phyloP scores from a whole-genome alignment of 2,113 vertebrate genomes.

The Bujurquina vittata region DNA sequence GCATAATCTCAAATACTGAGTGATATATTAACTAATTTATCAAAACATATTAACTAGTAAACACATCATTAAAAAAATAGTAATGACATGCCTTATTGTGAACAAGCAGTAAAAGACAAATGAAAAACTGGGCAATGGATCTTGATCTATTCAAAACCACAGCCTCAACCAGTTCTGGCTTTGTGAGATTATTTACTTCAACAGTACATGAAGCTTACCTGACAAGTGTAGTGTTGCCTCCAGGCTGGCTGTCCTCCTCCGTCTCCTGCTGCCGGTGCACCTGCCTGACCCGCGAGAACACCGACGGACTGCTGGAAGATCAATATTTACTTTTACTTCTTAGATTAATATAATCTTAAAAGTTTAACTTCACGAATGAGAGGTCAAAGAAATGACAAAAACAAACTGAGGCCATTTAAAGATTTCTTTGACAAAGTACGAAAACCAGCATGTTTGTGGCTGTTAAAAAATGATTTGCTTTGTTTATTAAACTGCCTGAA shows the following conservation, averaged over 20 bases:
- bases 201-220: conserved; percentile 76
- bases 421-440: neutral
- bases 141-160: neutral
- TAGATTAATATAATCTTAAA: neutral
- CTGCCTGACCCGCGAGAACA: conserved; percentile 89
- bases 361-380: neutral
- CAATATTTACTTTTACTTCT: neutral
- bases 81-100: neutral
- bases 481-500: neutral
- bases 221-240: conserved; percentile 56
- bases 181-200: neutral
- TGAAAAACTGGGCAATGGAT: neutral
- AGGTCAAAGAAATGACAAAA: neutral
- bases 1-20: neutral
- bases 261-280: conserved; percentile 79
- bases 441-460: neutral
- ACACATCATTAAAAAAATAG: neutral
- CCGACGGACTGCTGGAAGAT: conserved; percentile 74
- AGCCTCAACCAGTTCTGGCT: neutral
- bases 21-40: neutral
- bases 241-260: conserved; percentile 65
- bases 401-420: neutral
- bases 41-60: too few relatives aligned
- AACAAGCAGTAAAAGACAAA: neutral
- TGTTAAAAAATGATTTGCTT: neutral